Base-by-base conservation (phyloP, 2,797 vertebrate species). In the Bufotes viridis region DNA sequence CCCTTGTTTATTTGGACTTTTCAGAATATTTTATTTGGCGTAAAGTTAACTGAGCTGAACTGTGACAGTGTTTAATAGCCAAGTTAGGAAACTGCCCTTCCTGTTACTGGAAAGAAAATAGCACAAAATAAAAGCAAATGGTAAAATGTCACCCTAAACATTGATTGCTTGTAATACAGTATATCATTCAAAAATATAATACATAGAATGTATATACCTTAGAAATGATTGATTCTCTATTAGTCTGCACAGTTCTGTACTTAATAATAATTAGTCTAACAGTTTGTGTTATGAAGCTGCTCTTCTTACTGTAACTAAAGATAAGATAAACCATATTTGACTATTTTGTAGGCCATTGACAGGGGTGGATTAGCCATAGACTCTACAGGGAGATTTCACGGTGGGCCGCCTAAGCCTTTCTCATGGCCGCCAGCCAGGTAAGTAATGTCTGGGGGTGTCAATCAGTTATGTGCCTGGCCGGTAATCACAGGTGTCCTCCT, bases 1-100 rank as follows among this genome's bases (percentile, higher is more conserved):
- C 60, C 34, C 58, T 81, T 87, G 80, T 60, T 76, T 84, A 70
- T 51, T 34, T 14, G 57, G 58, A 24, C 49, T 82, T 75, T 61
- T 61, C 24, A 55, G 22, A 42, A 55, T 78, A 49, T 84, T 88
- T 78, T 57, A 78, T 84, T 84, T 88, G 87, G 87, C 81, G 42
- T 26, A 29, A 49, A 17, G 51, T 34, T 29, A 14, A 58, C 51
- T 34, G 13, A 76, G 51, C 26, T 87, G 81, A 82, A 88, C 63
- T 61, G 63, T 63, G 63, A 78, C 81, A 88, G 78, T 88, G 87
- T 88, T 84, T 24, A 55, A 70, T 55, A 49, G 81, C 87, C 87
- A 88, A 88, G 87, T 79, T 26, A 79, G 87, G 75, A 84, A 88
- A 84, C 82, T 24, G 51, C 53, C 63, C 29, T 88, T 88, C 75